A percentile compares a stretch with the other conserved stretches of the same genome.
phyloP scores from a whole-genome alignment of 2,113 vertebrate species.

The Saguinus imperator region DNA sequence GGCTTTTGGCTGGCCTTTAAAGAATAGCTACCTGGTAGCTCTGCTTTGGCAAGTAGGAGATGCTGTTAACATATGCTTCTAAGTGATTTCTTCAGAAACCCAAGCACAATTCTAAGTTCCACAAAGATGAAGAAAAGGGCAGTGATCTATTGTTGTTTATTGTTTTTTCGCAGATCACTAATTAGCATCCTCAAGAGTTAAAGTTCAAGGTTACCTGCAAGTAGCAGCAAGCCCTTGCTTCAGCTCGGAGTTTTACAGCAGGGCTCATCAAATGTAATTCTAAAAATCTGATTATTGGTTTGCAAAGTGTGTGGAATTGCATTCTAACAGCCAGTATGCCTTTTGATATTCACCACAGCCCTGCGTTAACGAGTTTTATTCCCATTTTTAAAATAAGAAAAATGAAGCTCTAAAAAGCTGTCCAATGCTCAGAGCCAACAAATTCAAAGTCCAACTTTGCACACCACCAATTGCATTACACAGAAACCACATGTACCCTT shows the following conservation, averaged over 20 bases:
- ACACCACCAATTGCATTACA: neutral
- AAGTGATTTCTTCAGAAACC: neutral
- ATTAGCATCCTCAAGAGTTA: conserved; percentile 17
- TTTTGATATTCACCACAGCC: neutral
- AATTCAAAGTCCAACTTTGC: neutral
- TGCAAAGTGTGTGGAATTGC: neutral
- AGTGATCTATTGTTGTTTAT: neutral
- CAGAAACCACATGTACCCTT: neutral
- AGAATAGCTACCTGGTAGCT: neutral
- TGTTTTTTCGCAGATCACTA: neutral
- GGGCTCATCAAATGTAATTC: neutral
- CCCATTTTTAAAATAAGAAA: conserved; percentile 5
- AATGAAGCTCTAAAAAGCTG: neutral
- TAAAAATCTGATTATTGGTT: neutral
- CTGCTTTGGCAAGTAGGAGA: neutral
- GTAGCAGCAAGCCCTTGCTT: neutral
- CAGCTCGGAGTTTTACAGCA: neutral
- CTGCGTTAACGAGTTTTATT: neutral
- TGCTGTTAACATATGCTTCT: neutral
- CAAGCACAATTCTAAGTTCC: neutral
- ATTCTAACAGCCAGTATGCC: neutral
- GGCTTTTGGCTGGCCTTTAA: neutral
- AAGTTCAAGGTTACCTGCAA: neutral
- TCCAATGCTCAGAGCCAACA: neutral
- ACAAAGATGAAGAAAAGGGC: neutral